phyloP scores from a whole-genome alignment of 2,888 invertebrate genomes.

The Oscheius sp. region DNA sequence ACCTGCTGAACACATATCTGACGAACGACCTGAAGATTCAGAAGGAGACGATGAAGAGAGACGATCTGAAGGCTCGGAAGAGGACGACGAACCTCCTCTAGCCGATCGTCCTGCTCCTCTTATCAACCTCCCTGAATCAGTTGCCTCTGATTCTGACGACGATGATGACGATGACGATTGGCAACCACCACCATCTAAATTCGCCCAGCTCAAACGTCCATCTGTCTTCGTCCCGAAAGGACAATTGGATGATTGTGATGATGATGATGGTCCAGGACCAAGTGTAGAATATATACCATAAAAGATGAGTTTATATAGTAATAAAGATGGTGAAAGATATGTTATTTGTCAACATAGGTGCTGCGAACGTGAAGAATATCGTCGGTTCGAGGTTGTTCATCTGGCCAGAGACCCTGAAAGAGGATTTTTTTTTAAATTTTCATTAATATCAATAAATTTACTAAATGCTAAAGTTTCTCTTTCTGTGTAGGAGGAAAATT shows the following conservation, averaged over 20 bases:
- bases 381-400: background rate
- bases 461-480: background rate
- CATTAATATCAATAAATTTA: background rate
- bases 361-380: background rate
- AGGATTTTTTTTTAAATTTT: background rate
- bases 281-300: slow-evolving; percentile 30
- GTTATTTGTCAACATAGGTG: background rate
- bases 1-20: background rate
- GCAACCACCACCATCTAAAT: background rate
- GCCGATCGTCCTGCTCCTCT: slow-evolving; percentile 3
- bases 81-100: slow-evolving; percentile 19
- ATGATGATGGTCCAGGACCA: slow-evolving; percentile 21
- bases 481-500: background rate
- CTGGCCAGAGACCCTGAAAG: slow-evolving; percentile 2
- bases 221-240: slow-evolving; percentile 25
- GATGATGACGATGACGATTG: slow-evolving; percentile 31
- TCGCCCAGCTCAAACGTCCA: slow-evolving; percentile 23
- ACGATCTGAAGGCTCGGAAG: slow-evolving; percentile 7
- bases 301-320: background rate
- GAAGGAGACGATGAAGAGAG: background rate
- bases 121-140: background rate
- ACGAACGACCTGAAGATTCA: background rate
- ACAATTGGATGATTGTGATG: slow-evolving; percentile 2
- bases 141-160: background rate
- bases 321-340: background rate